Evolutionary conservation across 2,797 vertebrate genomes (phyloP).

Genomic region (Chaenodraco wilsoni): DNA sequence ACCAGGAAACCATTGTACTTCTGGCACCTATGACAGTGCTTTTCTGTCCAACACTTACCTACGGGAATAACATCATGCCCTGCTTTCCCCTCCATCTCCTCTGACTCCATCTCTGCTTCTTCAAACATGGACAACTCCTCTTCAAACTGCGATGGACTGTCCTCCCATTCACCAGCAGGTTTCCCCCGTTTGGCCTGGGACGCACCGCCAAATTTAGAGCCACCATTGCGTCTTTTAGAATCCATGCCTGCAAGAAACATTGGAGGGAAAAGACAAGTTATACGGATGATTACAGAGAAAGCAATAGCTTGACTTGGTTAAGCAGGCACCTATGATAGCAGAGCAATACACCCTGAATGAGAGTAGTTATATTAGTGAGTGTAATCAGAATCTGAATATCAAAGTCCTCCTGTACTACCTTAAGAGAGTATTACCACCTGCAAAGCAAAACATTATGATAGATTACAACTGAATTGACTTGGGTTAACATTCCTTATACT

Average conservation of each 20-base stretch:
- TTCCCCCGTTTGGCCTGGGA: slow-evolving; percentile 85
- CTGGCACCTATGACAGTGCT: neutral
- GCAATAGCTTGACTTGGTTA: neutral
- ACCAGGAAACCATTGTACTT: neutral
- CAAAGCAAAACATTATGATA: neutral
- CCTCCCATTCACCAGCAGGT: slow-evolving; percentile 83
- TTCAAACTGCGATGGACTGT: slow-evolving; percentile 89
- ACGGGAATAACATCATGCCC: slow-evolving; percentile 82
- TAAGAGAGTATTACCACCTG: neutral
- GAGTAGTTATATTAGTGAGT: too few relatives aligned
- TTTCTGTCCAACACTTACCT: slow-evolving; percentile 70
- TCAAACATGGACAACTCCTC: slow-evolving; percentile 90
- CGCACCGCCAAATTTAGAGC: slow-evolving; percentile 32
- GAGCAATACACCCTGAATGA: neutral
- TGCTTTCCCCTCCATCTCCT: slow-evolving; percentile 83
- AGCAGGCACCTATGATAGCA: neutral
- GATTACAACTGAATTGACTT: accelerated
- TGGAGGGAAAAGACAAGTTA: neutral
- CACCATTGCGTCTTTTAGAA: slow-evolving; percentile 81
- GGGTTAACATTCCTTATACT: neutral
- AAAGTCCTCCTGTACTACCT: neutral
- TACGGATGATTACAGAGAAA: neutral
- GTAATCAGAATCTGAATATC: neutral
- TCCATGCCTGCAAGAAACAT: slow-evolving; percentile 80
- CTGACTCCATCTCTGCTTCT: slow-evolving; percentile 85